phyloP scores from a whole-genome alignment of 2,797 vertebrate species.

The Forpus xanthops region DNA sequence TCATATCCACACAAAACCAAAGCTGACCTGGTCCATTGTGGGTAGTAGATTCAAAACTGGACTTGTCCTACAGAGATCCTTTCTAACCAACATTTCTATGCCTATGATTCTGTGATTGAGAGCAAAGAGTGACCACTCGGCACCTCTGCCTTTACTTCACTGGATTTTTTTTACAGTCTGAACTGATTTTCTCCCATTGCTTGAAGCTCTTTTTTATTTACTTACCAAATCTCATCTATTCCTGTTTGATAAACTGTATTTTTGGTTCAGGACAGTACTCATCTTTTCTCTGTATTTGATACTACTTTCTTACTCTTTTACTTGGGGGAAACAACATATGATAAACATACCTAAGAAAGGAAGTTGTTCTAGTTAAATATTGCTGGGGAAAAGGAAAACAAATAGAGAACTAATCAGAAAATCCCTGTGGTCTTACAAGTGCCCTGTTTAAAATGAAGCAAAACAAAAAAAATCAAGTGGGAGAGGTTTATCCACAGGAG shows the following conservation, averaged over 20 bases:
- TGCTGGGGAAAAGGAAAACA: conserved; percentile 41
- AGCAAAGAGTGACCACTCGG: background rate
- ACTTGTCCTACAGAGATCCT: background rate
- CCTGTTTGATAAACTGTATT: background rate
- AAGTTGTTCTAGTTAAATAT: conserved; percentile 28
- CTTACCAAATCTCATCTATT: background rate
- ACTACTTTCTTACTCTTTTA: background rate
- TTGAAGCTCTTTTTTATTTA: background rate
- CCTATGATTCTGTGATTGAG: background rate
- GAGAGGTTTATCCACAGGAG: conserved; percentile 71
- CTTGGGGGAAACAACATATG: background rate
- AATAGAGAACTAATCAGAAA: conserved; percentile 14
- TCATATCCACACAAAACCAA: background rate
- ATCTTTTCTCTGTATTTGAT: background rate
- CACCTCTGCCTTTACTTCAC: background rate
- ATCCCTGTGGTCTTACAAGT: conserved; percentile 30
- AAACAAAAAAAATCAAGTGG: conserved; percentile 46
- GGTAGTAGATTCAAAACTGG: background rate
- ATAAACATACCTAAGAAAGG: background rate
- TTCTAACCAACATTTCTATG: background rate
- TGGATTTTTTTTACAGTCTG: background rate
- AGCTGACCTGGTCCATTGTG: background rate
- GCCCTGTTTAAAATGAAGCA: conserved; percentile 58
- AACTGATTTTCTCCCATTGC: background rate
- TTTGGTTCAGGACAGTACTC: background rate